Evolutionary conservation across 2,888 invertebrate genomes (phyloP).

Genomic region (Halictus ligatus): DNA sequence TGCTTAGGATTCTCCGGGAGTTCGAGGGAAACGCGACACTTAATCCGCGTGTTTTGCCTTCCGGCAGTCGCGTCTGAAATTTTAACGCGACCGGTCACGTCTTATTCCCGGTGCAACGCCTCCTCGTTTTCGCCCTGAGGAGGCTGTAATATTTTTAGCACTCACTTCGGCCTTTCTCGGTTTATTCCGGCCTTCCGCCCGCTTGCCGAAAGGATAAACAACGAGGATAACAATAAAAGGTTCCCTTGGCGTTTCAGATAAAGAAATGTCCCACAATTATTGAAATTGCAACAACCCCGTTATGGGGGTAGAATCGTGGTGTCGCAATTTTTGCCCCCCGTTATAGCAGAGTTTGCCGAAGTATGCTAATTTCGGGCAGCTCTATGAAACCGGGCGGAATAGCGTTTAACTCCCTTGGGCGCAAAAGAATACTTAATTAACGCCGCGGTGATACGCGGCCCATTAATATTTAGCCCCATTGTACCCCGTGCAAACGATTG

Average conservation of each 20-base stretch:
- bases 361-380: not conserved
- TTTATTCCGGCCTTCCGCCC: not conserved
- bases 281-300: too few species aligned
- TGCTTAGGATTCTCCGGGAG: not conserved
- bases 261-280: too few species aligned
- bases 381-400: not conserved
- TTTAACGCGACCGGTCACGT: slow-evolving; percentile 3
- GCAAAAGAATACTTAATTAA: not conserved
- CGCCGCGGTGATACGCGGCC: not conserved
- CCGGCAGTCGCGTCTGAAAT: slow-evolving; percentile 9
- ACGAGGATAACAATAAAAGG: not conserved
- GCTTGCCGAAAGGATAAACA: not conserved
- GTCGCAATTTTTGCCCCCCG: too few species aligned
- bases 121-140: not conserved
- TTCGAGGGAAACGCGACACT: not conserved
- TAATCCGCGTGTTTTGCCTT: slow-evolving; percentile 5
- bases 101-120: slow-evolving; percentile 1
- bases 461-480: not conserved
- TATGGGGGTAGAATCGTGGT: not conserved
- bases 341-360: not conserved
- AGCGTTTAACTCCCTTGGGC: not conserved
- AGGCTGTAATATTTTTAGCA: slow-evolving; percentile 1
- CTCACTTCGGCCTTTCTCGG: not conserved
- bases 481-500: not conserved
- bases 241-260: not conserved